These are phyloP conservation scores for Gymnarchus niloticus DNA, from an alignment of 2,113 vertebrate genomes.

Conservation along the genomic window DNA sequence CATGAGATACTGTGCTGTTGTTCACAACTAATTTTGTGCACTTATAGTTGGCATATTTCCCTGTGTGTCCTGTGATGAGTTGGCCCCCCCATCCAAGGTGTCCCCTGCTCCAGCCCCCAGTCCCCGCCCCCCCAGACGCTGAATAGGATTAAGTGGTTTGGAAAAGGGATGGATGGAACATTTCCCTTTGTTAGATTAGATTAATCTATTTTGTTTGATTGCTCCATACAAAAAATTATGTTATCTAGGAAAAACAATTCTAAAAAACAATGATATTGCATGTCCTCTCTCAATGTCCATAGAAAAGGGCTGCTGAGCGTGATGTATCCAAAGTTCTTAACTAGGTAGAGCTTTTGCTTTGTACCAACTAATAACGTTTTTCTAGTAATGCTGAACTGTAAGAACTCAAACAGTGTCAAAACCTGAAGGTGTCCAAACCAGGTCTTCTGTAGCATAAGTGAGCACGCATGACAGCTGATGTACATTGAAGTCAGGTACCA, in stretches of 20 bases:
- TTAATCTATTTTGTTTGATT: too few relatives aligned
- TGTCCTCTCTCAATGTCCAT: too few relatives aligned
- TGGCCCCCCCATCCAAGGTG: background rate
- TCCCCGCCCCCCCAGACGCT: too few relatives aligned
- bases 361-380: background rate
- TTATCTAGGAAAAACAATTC: too few relatives aligned
- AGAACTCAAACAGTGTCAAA: background rate
- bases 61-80: background rate
- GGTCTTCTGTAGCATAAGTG: background rate
- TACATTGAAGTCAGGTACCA: background rate
- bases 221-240: too few relatives aligned
- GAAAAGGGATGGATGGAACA: too few relatives aligned
- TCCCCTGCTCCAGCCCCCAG: too few relatives aligned
- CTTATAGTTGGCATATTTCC: background rate
- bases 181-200: too few relatives aligned
- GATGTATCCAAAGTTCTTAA: background rate
- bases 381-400: background rate
- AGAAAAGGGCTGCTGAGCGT: background rate
- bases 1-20: background rate
- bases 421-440: background rate
- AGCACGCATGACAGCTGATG: background rate
- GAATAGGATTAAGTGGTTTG: too few relatives aligned
- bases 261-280: too few relatives aligned
- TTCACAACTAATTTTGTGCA: background rate
- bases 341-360: background rate